Evolutionary conservation across 2,797 vertebrate species (phyloP).

Genomic region (Semotilus atromaculatus): DNA sequence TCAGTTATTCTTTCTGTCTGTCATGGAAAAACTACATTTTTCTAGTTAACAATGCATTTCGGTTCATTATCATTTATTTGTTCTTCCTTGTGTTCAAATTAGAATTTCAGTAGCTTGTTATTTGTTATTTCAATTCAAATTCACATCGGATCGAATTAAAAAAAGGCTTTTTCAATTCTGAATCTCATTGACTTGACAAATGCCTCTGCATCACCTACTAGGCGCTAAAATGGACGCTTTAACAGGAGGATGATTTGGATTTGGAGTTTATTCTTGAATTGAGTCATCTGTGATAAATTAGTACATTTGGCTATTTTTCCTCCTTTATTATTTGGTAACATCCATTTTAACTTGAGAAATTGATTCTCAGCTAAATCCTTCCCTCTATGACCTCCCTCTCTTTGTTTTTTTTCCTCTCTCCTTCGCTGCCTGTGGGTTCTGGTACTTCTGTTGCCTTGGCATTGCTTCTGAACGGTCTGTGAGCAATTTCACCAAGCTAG

Average conservation of each 20-base stretch:
- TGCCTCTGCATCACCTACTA: background rate
- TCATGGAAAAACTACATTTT: background rate
- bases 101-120: background rate
- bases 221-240: background rate
- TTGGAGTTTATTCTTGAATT: conserved; percentile 39
- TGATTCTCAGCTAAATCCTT: conserved; percentile 17
- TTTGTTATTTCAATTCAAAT: background rate
- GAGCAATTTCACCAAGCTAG: conserved; percentile 54
- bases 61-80: background rate
- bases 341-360: conserved; percentile 40
- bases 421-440: conserved; percentile 51
- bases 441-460: conserved; percentile 56
- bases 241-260: background rate
- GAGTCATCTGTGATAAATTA: conserved; percentile 56
- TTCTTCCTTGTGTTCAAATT: background rate
- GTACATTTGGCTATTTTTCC: background rate
- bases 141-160: background rate
- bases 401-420: conserved; percentile 35
- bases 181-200: background rate
- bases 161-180: background rate
- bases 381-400: conserved; percentile 26
- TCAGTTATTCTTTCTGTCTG: background rate
- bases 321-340: conserved; percentile 31
- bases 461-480: conserved; percentile 54
- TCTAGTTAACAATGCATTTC: background rate